Evolutionary conservation across 1,140 invertebrate genomes (phyloP).

Genomic region (Temnothorax nylanderi): DNA sequence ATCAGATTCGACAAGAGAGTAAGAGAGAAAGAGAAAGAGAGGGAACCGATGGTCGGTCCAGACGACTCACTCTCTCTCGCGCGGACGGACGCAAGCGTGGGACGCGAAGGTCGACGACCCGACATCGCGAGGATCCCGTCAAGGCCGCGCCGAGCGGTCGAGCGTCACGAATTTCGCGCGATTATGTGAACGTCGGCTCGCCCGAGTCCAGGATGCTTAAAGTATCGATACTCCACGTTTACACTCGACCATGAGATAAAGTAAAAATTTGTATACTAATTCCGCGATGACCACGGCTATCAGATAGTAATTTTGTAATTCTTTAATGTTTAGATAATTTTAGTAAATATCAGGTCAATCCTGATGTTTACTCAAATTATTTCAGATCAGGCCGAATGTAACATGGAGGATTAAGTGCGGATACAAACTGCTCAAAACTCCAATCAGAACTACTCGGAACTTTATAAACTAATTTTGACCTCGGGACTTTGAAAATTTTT

Average conservation of each 20-base stretch:
- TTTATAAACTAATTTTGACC: too few species aligned
- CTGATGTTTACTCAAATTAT: too few species aligned
- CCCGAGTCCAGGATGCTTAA: conserved; percentile 1
- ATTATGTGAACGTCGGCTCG: conserved; percentile 47
- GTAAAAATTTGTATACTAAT: conserved; percentile 4
- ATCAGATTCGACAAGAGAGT: conserved; percentile 52
- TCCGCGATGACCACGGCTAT: not conserved
- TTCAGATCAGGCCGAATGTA: too few species aligned
- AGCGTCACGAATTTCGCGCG: conserved; percentile 62
- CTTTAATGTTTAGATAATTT: not conserved
- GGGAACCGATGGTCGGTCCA: not conserved
- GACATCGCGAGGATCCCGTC: conserved; percentile 46
- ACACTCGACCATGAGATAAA: not conserved
- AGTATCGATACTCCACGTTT: conserved; percentile 36
- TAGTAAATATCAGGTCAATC: too few species aligned
- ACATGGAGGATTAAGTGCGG: too few species aligned
- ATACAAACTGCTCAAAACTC: too few species aligned
- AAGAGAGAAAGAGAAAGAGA: conserved; percentile 7
- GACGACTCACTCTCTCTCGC: conserved; percentile 10
- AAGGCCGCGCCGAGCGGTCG: conserved; percentile 56
- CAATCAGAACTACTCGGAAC: too few species aligned
- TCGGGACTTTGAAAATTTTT: too few species aligned
- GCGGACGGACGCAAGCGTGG: not conserved
- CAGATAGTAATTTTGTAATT: not conserved
- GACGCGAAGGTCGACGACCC: conserved; percentile 55